Conservation (phyloP, 2,797 vertebrate genomes). For the Syngnathus rostellatus region DNA sequence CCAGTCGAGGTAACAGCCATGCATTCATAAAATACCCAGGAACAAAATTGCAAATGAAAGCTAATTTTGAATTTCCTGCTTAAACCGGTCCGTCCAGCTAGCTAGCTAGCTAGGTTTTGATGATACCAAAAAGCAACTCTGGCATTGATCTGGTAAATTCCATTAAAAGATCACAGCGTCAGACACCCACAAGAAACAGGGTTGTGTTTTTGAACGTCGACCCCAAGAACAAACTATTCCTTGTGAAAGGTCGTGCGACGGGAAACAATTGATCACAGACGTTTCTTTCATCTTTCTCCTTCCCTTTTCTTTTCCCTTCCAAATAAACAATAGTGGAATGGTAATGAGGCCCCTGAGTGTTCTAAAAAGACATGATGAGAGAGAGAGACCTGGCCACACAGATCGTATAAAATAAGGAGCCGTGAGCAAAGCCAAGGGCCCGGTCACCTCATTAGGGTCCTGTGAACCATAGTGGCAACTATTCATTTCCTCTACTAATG, state of each 20-base stretch:
- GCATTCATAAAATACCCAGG: background rate
- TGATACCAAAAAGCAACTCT: conserved; percentile 46
- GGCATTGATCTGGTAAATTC: conserved; percentile 45
- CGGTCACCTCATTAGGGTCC: conserved; percentile 56
- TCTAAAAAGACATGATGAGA: conserved; percentile 53
- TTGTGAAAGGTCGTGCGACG: conserved; percentile 35
- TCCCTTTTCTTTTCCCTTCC: conserved; percentile 38
- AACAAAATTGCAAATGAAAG: too few species aligned
- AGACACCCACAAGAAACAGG: conserved; percentile 6
- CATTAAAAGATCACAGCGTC: conserved; percentile 29
- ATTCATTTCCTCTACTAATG: conserved; percentile 55
- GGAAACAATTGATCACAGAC: conserved; percentile 52
- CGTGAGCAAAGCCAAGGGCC: conserved; percentile 36
- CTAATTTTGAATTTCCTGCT: too few species aligned
- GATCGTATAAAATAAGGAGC: conserved; percentile 42
- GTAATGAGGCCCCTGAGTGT: conserved; percentile 63
- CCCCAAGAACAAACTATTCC: conserved; percentile 32
- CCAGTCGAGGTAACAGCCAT: background rate
- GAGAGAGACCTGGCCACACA: conserved; percentile 54
- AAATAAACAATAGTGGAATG: conserved; percentile 59
- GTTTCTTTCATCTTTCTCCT: conserved; percentile 49
- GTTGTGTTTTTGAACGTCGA: conserved; percentile 21
- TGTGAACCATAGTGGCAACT: conserved; percentile 43
- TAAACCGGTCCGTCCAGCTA: too few species aligned
- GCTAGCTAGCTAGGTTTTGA: conserved; percentile 30